phyloP scores from a whole-genome alignment of 2,888 invertebrate species.

The Iselma pallidipennis region DNA sequence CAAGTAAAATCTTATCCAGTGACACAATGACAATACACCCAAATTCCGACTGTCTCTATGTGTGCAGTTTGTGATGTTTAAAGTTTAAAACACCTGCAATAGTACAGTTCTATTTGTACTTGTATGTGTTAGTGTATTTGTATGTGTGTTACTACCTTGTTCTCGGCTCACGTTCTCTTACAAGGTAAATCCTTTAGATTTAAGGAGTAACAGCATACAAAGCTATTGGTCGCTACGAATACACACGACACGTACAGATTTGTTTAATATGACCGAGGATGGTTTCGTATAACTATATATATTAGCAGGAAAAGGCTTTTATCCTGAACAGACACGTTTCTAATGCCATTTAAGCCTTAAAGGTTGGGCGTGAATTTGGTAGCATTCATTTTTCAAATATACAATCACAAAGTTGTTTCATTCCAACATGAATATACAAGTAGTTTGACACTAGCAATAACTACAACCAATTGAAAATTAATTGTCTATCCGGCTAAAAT shows the following conservation, averaged over 20 bases:
- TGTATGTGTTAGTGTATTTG: neutral
- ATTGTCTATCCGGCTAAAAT: too few relatives aligned
- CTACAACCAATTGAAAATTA: too few relatives aligned
- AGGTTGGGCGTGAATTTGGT: too few relatives aligned
- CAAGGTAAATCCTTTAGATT: neutral
- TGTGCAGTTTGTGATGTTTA: conserved; percentile 14
- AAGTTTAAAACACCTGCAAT: conserved; percentile 27
- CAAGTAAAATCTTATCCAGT: neutral
- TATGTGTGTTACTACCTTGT: neutral
- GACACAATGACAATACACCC: neutral
- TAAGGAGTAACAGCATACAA: neutral
- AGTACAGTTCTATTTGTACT: conserved; percentile 22
- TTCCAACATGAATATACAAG: too few relatives aligned
- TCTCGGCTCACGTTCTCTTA: neutral
- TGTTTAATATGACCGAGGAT: neutral
- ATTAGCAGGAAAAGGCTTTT: neutral
- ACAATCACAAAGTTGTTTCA: neutral
- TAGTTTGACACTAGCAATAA: too few relatives aligned
- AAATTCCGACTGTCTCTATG: neutral
- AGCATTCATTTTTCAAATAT: neutral
- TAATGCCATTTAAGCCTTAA: neutral
- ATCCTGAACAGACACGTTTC: neutral
- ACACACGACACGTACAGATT: neutral
- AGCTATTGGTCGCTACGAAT: neutral
- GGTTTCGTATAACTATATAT: neutral